Conservation (phyloP, 2,113 vertebrate genomes). For the Lepus timidus region DNA sequence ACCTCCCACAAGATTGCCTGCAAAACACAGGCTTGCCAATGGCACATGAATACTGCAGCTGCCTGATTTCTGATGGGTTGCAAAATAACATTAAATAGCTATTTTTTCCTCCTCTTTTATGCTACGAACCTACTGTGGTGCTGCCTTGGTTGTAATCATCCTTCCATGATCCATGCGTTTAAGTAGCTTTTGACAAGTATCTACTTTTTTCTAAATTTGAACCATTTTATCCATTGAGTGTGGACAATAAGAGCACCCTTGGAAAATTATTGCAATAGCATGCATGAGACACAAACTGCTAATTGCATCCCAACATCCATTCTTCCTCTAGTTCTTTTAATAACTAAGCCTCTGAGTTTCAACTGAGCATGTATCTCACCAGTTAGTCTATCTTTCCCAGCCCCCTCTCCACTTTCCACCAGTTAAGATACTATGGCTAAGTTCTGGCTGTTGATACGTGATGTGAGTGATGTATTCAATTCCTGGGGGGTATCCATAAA, state of each 20-base stretch:
- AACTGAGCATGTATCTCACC: background rate
- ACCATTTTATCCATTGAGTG: background rate
- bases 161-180: background rate
- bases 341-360: slow-evolving; percentile 5
- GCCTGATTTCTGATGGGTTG: background rate
- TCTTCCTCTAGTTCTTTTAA: background rate
- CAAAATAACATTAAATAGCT: slow-evolving; percentile 40
- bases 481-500: background rate
- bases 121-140: background rate
- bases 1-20: slow-evolving; percentile 47
- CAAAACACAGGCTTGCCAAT: slow-evolving; percentile 35
- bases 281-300: background rate
- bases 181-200: slow-evolving; percentile 39
- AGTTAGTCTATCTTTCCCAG: background rate
- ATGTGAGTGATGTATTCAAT: background rate
- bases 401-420: background rate
- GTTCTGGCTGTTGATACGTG: background rate
- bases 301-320: background rate
- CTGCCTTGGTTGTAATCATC: slow-evolving; percentile 39
- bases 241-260: background rate
- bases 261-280: background rate
- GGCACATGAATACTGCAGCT: background rate
- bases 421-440: background rate
- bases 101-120: slow-evolving; percentile 6
- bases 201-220: slow-evolving; percentile 46